Evolutionary conservation across 2,888 invertebrate genomes (phyloP), one percentile per base, ranked within the genome.

Genomic region (Gastrophysa polygoni): DNA sequence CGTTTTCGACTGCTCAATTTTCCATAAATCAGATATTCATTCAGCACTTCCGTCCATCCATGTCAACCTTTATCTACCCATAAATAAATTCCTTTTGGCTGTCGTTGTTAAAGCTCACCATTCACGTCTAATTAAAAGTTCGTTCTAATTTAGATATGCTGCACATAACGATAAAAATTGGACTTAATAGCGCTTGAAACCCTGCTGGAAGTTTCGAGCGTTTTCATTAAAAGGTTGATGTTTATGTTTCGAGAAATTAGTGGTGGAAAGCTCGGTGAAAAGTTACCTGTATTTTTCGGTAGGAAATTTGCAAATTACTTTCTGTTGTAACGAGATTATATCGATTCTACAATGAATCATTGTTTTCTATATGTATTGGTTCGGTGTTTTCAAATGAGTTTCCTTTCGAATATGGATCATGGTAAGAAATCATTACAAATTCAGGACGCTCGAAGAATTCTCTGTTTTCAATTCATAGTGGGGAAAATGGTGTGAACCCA

Each of bases 91-190:
- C 24, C 29, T 34, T 38, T 60, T 38, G 55, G 43, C 50, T n/a
- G 44, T 24, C 38, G 47, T 48, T 60, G 43, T 43, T 60, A 34
- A 49, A 38, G 38, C 11, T 29, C 24, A n/a, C 52, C 21, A 61
- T 57, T 61, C 52, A 46, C 46, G 57, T 61, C 52, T 52, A 61
- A 61, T 61, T 61, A 61, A 61, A 61, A 61, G 61, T 61, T 61
- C 20, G 43, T 46, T 47, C 24, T 48, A 57, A 57, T 61, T 61
- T 52, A 52, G 57, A 61, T 61, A 57, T 57, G 61, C 57, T 38
- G 48, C 24, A 29, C 14, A 17, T 57, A 24, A 57, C 20, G 28
- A 16, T 32, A 43, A 58, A 50, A 50, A 57, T 24, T n/a, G 44
- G 20, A 18, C 38, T 49, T 51, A 50, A 43, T 57, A 38, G 50